Evolutionary conservation across 1,140 invertebrate species (phyloP).

Genomic region (Glossosoma conforme): DNA sequence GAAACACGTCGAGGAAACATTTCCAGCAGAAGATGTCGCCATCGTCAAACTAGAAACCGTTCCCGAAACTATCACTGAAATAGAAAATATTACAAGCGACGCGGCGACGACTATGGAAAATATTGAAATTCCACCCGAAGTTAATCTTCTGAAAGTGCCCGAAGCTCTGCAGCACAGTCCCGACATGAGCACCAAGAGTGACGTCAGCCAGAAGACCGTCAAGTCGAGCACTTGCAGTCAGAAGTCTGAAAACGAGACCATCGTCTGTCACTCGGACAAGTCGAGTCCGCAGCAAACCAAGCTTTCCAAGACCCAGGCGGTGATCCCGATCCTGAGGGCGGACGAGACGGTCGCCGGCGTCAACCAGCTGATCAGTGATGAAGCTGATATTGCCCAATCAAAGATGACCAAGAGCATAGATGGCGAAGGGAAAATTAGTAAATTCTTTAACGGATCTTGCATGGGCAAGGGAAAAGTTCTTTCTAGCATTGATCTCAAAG

Average conservation of each 20-base stretch:
- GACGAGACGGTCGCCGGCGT: constrained; percentile 36
- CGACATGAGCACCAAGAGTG: constrained; percentile 42
- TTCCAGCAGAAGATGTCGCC: constrained; percentile 34
- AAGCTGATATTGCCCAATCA: constrained; percentile 40
- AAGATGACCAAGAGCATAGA: constrained; percentile 29
- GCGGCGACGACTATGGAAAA: constrained; percentile 37
- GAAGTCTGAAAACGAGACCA: constrained; percentile 48
- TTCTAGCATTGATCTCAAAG: constrained; percentile 26
- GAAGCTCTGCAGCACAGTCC: constrained; percentile 44
- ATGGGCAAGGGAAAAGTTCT: constrained; percentile 44
- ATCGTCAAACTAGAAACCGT: constrained; percentile 26
- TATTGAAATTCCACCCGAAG: constrained; percentile 38
- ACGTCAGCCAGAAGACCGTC: constrained; percentile 40
- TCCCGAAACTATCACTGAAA: constrained; percentile 22
- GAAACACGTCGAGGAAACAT: constrained; percentile 26
- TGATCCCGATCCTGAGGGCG: constrained; percentile 44
- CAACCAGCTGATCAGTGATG: constrained; percentile 34
- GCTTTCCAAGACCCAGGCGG: constrained; percentile 44
- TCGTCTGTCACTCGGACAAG: constrained; percentile 43
- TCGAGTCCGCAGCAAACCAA: constrained; percentile 42
- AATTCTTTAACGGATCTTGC: constrained; percentile 45
- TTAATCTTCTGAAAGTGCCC: constrained; percentile 39
- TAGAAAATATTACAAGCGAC: constrained; percentile 30
- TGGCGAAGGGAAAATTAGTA: constrained; percentile 38
- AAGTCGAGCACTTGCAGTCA: constrained; percentile 34